These are phyloP conservation scores for Fistularia tabacaria DNA, from an alignment of 2,797 vertebrate species.

Conservation along the genomic window DNA sequence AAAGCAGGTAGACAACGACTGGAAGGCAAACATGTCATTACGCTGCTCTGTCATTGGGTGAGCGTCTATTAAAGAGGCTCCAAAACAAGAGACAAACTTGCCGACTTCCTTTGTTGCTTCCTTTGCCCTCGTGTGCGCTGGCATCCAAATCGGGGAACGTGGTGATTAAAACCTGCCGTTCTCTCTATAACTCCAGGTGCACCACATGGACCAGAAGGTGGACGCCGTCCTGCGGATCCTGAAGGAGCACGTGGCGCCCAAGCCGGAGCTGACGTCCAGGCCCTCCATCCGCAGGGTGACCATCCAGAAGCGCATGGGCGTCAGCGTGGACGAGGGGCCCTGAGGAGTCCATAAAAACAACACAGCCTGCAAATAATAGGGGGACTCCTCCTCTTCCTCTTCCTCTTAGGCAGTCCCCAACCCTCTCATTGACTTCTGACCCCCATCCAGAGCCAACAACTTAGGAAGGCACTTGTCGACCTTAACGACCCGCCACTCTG, in stretches of 20 bases:
- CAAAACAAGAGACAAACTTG: constrained; percentile 20
- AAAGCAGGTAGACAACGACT: constrained; percentile 57
- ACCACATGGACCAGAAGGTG: constrained; percentile 74
- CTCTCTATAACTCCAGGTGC: constrained; percentile 51
- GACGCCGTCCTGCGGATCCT: constrained; percentile 71
- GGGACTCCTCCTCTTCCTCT: constrained; percentile 31
- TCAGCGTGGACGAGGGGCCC: constrained; percentile 68
- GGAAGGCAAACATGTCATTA: constrained; percentile 62
- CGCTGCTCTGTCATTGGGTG: constrained; percentile 60
- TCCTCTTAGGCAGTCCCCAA: not conserved
- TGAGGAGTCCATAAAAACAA: constrained; percentile 39
- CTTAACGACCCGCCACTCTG: constrained; percentile 3
- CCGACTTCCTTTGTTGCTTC: constrained; percentile 12
- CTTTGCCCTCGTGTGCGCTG: too few species aligned
- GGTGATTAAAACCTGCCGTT: constrained; percentile 13
- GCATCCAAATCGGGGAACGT: too few species aligned
- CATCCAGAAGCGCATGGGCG: constrained; percentile 66
- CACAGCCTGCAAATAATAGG: constrained; percentile 10
- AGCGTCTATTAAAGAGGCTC: constrained; percentile 41
- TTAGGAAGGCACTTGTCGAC: constrained; percentile 2
- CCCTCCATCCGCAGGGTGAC: constrained; percentile 67
- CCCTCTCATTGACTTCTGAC: constrained; percentile 35
- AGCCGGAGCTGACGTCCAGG: constrained; percentile 55
- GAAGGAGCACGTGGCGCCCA: constrained; percentile 67
- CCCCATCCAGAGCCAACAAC: constrained; percentile 34